Percentiles rank a stretch among this genome's conserved stretches.
Conservation (phyloP, 2,797 vertebrate genomes). For the Gadopsis bispinosus region DNA sequence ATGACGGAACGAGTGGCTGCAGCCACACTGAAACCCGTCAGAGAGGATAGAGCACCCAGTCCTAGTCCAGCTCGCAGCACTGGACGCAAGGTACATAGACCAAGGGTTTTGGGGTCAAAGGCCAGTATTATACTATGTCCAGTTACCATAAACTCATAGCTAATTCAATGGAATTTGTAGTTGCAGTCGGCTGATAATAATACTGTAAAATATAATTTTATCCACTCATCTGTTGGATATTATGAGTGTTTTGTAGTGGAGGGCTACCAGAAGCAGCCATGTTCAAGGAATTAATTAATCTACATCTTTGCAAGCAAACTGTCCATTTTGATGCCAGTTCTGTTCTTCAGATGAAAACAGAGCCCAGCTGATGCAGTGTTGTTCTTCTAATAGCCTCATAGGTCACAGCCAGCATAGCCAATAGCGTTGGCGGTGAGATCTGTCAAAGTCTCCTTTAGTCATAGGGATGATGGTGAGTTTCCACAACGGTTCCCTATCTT, state of each 20-base stretch:
- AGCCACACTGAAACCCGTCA: conserved; percentile 75
- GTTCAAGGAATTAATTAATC: neutral
- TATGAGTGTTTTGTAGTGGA: neutral
- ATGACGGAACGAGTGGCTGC: neutral
- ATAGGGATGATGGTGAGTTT: conserved; percentile 31
- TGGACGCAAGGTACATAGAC: conserved; percentile 74
- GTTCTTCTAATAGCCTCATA: neutral
- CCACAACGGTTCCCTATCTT: conserved; percentile 40
- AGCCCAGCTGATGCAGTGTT: neutral
- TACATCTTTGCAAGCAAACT: neutral
- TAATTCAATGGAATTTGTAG: neutral
- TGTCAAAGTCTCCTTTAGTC: conserved; percentile 45
- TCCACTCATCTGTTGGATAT: neutral
- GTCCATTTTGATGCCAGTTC: neutral
- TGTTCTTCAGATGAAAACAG: neutral
- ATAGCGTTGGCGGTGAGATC: neutral
- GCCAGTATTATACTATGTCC: neutral
- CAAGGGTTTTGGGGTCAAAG: neutral
- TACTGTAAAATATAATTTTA: neutral
- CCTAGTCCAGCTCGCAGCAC: conserved; percentile 59
- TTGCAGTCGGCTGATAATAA: neutral
- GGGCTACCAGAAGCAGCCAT: neutral
- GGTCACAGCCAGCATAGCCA: conserved; percentile 2
- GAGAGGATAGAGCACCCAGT: conserved; percentile 72
- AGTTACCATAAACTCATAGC: neutral